Evolutionary conservation across 2,797 vertebrate genomes (phyloP), one percentile per base, ranked within the genome.

Genomic region (Malurus leucopterus): DNA sequence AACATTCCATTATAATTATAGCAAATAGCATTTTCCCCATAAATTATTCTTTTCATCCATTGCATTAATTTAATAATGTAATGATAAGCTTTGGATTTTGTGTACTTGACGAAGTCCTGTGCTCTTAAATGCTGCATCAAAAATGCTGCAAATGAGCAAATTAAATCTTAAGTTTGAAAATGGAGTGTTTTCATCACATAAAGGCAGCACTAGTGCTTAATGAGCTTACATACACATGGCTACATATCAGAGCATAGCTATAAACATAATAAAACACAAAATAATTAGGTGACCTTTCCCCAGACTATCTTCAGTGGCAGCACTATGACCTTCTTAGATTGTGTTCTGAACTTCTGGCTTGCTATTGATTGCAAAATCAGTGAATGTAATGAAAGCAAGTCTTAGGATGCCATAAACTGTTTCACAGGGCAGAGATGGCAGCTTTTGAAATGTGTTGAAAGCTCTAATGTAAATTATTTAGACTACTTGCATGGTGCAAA

Each of bases 391-490:
- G 94, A 94, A 94, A 93, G 44, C 27, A 76, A 77, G 75, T 46
- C 87, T 86, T 68, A 63, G 55, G 44, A 87, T 89, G 90, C 73
- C 92, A 92, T 93, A 91, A 96, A 95, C 68, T 86, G 55, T 95
- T 95, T 96, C 92, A 78, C 63, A 84, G 94, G 79, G 51, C 69
- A 92, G 79, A 75, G 68, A 91, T 89, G 94, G 95, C 91, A 95
- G 65, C 54, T 92, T 96, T 68, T 97, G 93, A 96, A 91, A 96
- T 88, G 70, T 75, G 51, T 87, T 93, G 95, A 92, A 96, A 93
- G 84, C 84, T 93, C 79, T 95, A 95, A 96, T 94, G 89, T 95
- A 95, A 97, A 95, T 94, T 93, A 96, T 96, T 97, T 94, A 96
- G 91, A 94, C 95, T 95, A 64, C 89, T 95, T 95, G 72, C 83